Base-by-base conservation (phyloP, 2,113 vertebrate species). In the Mirza zaza region DNA sequence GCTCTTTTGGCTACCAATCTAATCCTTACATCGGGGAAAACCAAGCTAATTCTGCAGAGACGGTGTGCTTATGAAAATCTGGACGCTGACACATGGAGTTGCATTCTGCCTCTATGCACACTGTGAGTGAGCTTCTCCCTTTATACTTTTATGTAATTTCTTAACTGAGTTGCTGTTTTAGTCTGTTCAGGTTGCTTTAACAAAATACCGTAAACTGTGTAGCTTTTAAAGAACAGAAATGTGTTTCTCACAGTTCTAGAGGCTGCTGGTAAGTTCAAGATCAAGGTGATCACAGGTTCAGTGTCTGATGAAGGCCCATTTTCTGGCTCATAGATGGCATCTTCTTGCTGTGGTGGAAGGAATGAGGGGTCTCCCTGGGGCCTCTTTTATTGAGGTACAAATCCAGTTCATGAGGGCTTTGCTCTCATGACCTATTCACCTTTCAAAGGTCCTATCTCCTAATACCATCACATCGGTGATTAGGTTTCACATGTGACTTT, bases 11-110 rank as follows among this genome's bases (percentile, higher is more conserved):
- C 52, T 23, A 25, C 42, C 34, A 63, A 0, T 87, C 52, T 11
- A 11, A 36, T 45, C 12, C 12, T 90, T 13, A 68, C 3, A 18
- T 94, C 32, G 81, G 34, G 14, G 68, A 81, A 61, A 89, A 73
- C 9, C 48, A 39, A 65, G 36, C 14, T 25, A 42, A 36, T 89
- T 75, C 73, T 34, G 8, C 77, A 93, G 90, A 88, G n/a, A 42
- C 36, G 36, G 0, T 13, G 1, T 12, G 21, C n/a, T 52, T n/a
- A 0, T 14, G 42, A 18, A 8, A 90, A 29, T 1, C 0, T 57
- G 61, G 21, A 48, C n/a, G 8, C 32, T 55, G 18, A 12, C 42
- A 1, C 1, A 3, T 70, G 2, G 68, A 29, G 8, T 2, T 89
- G 32, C 7, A 29, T 18, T 87, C 20, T 57, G 25, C 10, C n/a